Base-by-base conservation (phyloP, 2,113 vertebrate genomes). In the Epinephelus lanceolatus region DNA sequence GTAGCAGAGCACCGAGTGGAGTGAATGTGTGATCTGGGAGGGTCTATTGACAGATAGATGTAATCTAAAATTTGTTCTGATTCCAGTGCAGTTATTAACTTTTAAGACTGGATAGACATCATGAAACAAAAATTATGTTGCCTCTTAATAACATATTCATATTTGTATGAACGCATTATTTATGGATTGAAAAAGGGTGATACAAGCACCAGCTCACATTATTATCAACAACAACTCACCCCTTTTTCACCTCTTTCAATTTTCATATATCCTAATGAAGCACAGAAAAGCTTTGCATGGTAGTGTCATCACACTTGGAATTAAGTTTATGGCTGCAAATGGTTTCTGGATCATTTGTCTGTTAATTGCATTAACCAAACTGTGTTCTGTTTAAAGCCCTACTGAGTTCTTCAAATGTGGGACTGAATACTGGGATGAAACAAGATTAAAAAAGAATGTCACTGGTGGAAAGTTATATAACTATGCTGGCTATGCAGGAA, bases 231-330 rank as follows among this genome's bases (percentile, higher is more conserved):
- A 55, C 6, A 33, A 30, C 23, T 61, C 49, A 23, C 37, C 60
- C 10, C 1, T 13, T 53, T 80, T 18, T 49, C 15, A 13, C 9
- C 45, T 33, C 60, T 40, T 23, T 40, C n/a, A 14, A 11, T 40
- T 14, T 8, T 15, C 45, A 56, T 63, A n/a, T 17, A 27, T 15
- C 14, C 6, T 37, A 33, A 40, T 21, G 2, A 25, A 10, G 17
- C 40, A 25, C 37, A 10, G 10, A 42, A 19, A 8, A 40, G 15
- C 37, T 45, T 25, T 6, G 10, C 6, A 4, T 37, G 23, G 11
- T 17, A 10, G 53, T 60, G 15, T 60, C 21, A 74, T 68, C 27
- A 67, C 78, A 67, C 40, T 51, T 27, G n/a, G 15, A 45, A 40
- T 45, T 5, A 27, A 49, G 27, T 77, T 45, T 49, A 67, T 27